Evolutionary conservation across 2,888 invertebrate genomes (phyloP).

Genomic region (Julus scanicus): DNA sequence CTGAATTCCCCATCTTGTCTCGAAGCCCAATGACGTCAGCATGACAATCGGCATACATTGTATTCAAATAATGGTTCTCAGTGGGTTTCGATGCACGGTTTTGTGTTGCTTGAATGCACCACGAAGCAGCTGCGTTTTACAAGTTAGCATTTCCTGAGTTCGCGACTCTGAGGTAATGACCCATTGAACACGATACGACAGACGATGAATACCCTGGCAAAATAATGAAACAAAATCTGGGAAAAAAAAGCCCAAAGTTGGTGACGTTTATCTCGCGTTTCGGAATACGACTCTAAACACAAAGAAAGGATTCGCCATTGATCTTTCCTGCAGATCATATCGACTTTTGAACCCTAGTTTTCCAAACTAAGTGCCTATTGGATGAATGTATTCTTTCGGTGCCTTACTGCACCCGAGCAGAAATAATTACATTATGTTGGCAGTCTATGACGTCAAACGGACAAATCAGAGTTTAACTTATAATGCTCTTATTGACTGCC

Average conservation of each 20-base stretch:
- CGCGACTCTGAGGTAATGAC: constrained; percentile 38
- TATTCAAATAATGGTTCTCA: constrained; percentile 13
- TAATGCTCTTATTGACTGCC: neutral
- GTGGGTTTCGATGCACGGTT: neutral
- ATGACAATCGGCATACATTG: neutral
- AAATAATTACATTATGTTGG: constrained; percentile 30
- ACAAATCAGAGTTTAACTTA: constrained; percentile 20
- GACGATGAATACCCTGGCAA: neutral
- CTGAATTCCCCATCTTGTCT: neutral
- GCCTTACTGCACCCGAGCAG: constrained; percentile 15
- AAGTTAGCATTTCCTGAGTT: constrained; percentile 5
- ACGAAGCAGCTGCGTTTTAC: neutral
- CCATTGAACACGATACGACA: constrained; percentile 29
- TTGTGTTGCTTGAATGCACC: constrained; percentile 4
- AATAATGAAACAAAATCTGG: constrained; percentile 15
- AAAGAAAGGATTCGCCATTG: constrained; percentile 20
- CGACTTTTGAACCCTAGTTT: constrained; percentile 26
- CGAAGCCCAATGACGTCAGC: neutral
- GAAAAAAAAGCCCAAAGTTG: neutral
- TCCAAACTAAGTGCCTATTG: neutral
- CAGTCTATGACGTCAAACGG: constrained; percentile 13
- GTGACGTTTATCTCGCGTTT: neutral
- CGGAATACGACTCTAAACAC: neutral
- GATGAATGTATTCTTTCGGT: constrained; percentile 5
- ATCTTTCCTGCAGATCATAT: neutral